These are phyloP conservation scores for Clistopyga incitator DNA, from an alignment of 2,888 invertebrate species.

Conservation along the genomic window DNA sequence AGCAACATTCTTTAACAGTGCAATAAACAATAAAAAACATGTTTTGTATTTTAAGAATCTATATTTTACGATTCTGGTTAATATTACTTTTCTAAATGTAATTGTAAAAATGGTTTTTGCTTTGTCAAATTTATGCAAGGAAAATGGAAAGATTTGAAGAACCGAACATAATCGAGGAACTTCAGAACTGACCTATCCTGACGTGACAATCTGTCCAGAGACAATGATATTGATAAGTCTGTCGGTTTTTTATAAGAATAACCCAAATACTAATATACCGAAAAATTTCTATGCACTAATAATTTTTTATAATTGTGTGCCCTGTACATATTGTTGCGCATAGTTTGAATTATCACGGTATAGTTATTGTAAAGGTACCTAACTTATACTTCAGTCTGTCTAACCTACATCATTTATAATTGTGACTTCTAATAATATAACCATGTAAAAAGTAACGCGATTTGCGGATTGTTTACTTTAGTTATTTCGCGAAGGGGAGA, in stretches of 20 bases:
- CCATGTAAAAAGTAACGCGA: slow-evolving; percentile 41
- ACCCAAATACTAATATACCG: slow-evolving; percentile 22
- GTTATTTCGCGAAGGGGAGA: background rate
- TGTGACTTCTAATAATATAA: slow-evolving; percentile 19
- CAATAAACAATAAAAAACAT: too few relatives aligned
- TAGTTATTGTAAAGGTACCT: slow-evolving; percentile 49
- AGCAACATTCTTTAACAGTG: too few relatives aligned
- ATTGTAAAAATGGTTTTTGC: too few relatives aligned
- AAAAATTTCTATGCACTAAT: slow-evolving; percentile 10
- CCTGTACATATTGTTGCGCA: slow-evolving; percentile 47
- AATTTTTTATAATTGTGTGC: slow-evolving; percentile 21
- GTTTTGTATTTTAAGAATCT: too few relatives aligned
- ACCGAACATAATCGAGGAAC: too few relatives aligned
- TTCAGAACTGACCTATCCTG: too few relatives aligned
- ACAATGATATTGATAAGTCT: background rate
- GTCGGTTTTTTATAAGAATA: background rate
- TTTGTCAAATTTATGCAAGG: too few relatives aligned
- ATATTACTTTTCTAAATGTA: too few relatives aligned
- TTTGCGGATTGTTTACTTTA: slow-evolving; percentile 7
- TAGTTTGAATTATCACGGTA: slow-evolving; percentile 44
- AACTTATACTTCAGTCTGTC: slow-evolving; percentile 30
- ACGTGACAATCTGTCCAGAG: too few relatives aligned
- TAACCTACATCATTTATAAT: slow-evolving; percentile 22
- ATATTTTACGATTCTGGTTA: too few relatives aligned
- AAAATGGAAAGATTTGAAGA: too few relatives aligned